These are phyloP conservation scores for Copsychus sechellarum DNA, from an alignment of 2,113 vertebrate species.

Conservation along the genomic window DNA sequence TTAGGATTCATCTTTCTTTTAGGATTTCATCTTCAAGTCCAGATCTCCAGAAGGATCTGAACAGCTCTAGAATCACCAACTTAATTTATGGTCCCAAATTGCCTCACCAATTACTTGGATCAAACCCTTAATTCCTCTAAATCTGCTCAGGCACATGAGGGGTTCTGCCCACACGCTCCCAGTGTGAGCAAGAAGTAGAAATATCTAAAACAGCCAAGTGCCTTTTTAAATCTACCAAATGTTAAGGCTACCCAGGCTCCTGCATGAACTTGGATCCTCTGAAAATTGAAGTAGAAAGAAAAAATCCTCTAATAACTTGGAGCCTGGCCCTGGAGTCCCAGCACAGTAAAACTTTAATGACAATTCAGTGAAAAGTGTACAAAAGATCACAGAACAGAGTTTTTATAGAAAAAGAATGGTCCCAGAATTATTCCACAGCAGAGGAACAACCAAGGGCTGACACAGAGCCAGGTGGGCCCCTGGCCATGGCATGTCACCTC, in stretches of 20 bases:
- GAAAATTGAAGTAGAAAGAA: neutral
- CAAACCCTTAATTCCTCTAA: neutral
- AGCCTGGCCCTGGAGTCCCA: neutral
- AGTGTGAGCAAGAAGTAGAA: neutral
- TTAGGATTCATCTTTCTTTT: neutral
- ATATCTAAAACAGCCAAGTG: neutral
- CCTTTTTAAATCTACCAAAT: neutral
- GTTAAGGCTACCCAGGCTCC: neutral
- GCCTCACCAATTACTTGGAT: neutral
- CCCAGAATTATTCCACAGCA: neutral
- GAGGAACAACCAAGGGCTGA: accelerated
- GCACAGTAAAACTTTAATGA: neutral
- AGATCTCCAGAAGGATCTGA: neutral
- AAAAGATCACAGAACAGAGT: neutral
- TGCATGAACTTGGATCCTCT: neutral
- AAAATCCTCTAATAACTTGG: neutral
- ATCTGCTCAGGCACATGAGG: neutral
- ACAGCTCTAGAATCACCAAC: neutral
- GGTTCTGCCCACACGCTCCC: neutral
- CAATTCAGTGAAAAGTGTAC: neutral
- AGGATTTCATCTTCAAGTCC: neutral
- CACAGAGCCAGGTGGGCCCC: neutral
- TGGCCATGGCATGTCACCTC: neutral
- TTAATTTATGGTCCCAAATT: neutral
- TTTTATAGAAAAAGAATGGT: neutral